Percentiles rank a stretch among this genome's conserved stretches.
phyloP scores from a whole-genome alignment of 2,797 vertebrate genomes.

The Natrix natrix region DNA sequence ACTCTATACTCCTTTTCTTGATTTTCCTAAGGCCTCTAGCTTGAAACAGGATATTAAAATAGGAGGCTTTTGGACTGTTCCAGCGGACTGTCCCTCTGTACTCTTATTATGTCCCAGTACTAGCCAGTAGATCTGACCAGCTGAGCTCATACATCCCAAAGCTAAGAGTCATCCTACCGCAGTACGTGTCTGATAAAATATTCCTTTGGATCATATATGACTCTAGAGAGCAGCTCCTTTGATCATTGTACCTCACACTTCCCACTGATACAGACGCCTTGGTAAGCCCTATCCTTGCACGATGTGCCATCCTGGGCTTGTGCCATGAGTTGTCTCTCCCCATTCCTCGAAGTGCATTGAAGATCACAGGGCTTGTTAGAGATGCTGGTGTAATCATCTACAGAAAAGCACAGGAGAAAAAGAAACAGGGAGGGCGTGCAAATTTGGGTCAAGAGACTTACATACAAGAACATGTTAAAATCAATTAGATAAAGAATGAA shows the following conservation, averaged over 20 bases:
- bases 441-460: background rate
- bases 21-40: background rate
- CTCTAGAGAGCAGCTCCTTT: background rate
- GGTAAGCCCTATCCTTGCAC: conserved; percentile 80
- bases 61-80: background rate
- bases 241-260: conserved; percentile 81
- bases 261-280: conserved; percentile 87
- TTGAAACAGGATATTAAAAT: background rate
- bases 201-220: background rate
- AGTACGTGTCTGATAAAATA: background rate
- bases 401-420: conserved; percentile 43
- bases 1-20: background rate
- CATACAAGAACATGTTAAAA: background rate
- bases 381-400: conserved; percentile 92
- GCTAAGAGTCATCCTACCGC: background rate
- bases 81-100: background rate
- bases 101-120: background rate
- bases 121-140: background rate
- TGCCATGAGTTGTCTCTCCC: conserved; percentile 86
- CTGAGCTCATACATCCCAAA: background rate
- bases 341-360: conserved; percentile 83
- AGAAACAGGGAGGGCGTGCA: background rate
- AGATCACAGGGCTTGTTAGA: conserved; percentile 91
- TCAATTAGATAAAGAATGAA: background rate
- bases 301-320: conserved; percentile 86